Evolutionary conservation across 2,113 vertebrate genomes (phyloP).

Genomic region (Murina feae): DNA sequence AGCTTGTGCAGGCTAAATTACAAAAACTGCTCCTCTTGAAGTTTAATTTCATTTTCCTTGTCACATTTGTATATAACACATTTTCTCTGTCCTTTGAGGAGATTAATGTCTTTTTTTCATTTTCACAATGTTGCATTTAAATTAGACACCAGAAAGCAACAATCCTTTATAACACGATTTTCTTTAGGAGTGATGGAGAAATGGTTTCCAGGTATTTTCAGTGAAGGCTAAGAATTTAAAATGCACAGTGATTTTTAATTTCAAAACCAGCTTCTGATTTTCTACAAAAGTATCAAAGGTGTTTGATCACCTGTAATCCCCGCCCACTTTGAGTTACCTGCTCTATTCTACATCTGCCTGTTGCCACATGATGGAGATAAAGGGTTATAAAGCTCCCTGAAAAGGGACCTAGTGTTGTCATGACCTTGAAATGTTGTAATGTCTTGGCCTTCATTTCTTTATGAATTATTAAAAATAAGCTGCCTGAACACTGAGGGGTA

Average conservation of each 20-base stretch:
- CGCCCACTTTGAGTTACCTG: accelerated
- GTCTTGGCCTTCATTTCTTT: neutral
- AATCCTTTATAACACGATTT: neutral
- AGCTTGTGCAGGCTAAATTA: slow-evolving; percentile 4
- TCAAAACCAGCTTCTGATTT: neutral
- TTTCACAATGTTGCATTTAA: slow-evolving; percentile 16
- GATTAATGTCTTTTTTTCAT: neutral
- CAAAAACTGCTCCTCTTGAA: slow-evolving; percentile 42
- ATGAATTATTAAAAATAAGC: neutral
- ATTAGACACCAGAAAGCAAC: slow-evolving; percentile 27
- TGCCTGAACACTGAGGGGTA: too few relatives aligned
- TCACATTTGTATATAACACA: slow-evolving; percentile 44
- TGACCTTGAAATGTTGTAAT: neutral
- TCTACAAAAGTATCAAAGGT: neutral
- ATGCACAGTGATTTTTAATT: neutral
- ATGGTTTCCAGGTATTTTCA: neutral
- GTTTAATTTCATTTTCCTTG: slow-evolving; percentile 54
- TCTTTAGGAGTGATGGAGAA: neutral
- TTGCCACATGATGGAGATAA: neutral
- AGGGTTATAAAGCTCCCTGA: neutral
- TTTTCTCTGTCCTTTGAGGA: slow-evolving; percentile 54
- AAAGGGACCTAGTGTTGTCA: neutral
- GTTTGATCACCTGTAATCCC: neutral
- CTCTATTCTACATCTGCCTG: accelerated
- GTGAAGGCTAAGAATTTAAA: neutral